A percentile compares a stretch with the other conserved stretches of the same genome.
Evolutionary conservation across 2,113 vertebrate genomes (phyloP).

Genomic region (Rhea pennata): DNA sequence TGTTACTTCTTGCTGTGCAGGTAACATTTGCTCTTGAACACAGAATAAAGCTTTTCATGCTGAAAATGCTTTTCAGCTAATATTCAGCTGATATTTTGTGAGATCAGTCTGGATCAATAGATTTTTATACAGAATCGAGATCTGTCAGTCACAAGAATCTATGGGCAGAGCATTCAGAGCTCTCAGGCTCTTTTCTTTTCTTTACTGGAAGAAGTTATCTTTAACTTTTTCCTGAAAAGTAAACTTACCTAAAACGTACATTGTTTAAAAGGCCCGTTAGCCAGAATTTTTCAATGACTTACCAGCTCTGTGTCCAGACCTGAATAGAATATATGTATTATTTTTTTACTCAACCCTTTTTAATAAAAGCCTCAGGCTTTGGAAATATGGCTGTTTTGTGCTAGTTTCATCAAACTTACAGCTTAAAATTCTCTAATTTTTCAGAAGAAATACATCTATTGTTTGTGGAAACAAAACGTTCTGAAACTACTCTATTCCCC

Average conservation of each 20-base stretch:
- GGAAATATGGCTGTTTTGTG: background rate
- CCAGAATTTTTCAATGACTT: no score
- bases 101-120: background rate
- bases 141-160: background rate
- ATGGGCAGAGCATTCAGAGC: background rate
- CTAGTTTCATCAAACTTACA: background rate
- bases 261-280: background rate
- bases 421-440: background rate
- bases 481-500: background rate
- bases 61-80: background rate
- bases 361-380: background rate
- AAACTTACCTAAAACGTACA: background rate
- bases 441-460: background rate
- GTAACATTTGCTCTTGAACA: background rate
- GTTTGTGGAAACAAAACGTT: conserved; percentile 11
- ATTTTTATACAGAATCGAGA: background rate
- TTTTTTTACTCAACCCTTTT: background rate
- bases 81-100: background rate
- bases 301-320: background rate
- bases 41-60: background rate
- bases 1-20: background rate
- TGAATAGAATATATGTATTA: background rate
- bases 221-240: background rate
- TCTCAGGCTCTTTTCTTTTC: background rate
- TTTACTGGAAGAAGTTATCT: background rate